Evolutionary conservation across 2,113 vertebrate species (phyloP).

Genomic region (Gallinago media): DNA sequence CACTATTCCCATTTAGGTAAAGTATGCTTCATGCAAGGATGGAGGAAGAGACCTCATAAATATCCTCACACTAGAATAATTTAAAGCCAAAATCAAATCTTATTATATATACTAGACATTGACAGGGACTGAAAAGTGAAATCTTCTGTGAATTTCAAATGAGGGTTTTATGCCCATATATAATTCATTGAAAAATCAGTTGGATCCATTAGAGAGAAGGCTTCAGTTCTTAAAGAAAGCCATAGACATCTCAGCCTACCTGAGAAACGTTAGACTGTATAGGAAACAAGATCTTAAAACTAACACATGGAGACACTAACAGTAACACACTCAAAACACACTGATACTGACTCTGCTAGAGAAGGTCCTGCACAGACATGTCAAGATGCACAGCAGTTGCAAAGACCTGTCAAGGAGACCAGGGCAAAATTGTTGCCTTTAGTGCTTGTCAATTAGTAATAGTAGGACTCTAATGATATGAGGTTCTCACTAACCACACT

Average conservation of each 20-base stretch:
- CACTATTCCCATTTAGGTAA: background rate
- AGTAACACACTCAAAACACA: background rate
- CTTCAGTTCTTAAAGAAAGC: background rate
- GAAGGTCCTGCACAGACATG: background rate
- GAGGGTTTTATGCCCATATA: fast-evolving
- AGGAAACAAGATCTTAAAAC: background rate
- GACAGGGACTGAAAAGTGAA: background rate
- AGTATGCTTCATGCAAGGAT: background rate
- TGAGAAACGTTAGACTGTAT: background rate
- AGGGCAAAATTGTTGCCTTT: background rate
- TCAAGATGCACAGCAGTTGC: background rate
- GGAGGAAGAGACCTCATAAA: background rate
- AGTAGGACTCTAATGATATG: background rate
- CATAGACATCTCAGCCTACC: background rate
- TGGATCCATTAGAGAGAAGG: background rate
- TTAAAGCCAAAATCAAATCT: background rate
- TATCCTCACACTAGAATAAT: background rate
- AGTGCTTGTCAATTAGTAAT: background rate
- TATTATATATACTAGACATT: background rate
- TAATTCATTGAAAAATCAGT: background rate
- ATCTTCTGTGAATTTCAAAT: background rate
- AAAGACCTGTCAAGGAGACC: background rate
- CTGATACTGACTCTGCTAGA: background rate
- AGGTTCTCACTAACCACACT: background rate
- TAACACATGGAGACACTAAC: background rate